Conservation (phyloP, 1,140 invertebrate genomes). For the Drosophila littoralis region DNA sequence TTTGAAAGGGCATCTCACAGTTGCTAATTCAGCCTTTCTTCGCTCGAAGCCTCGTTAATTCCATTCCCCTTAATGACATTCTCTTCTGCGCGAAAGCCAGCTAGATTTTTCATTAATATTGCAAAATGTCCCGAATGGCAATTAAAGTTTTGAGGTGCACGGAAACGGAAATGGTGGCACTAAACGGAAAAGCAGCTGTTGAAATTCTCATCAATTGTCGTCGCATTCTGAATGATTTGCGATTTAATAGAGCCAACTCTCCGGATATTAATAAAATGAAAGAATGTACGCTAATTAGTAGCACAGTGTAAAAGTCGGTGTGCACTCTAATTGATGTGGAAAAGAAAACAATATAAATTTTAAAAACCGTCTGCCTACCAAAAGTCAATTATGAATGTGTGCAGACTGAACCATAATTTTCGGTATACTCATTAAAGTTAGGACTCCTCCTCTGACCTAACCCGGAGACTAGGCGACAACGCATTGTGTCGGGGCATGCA, state of each 20-base stretch:
- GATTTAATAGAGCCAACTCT: conserved; percentile 32
- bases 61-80: neutral
- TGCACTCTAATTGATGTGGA: conserved; percentile 17
- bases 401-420: conserved; percentile 12
- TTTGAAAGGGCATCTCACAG: neutral
- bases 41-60: neutral
- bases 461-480: conserved; percentile 7
- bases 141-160: conserved; percentile 41
- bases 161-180: conserved; percentile 45
- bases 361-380: conserved; percentile 7
- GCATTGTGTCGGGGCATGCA: conserved; percentile 58
- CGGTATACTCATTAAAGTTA: conserved; percentile 21
- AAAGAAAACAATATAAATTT: conserved; percentile 57
- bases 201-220: conserved; percentile 30
- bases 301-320: conserved; percentile 19
- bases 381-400: conserved; percentile 38
- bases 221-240: conserved; percentile 49
- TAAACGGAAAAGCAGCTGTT: conserved; percentile 46
- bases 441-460: conserved; percentile 1
- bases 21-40: neutral
- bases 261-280: conserved; percentile 70
- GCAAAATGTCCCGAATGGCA: conserved; percentile 38
- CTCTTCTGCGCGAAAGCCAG: neutral
- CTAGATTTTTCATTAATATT: conserved; percentile 42
- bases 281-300: conserved; percentile 62